A percentile compares a stretch with the other conserved stretches of the same genome.
Evolutionary conservation across 2,797 vertebrate genomes (phyloP).

Genomic region (Knipowitschia caucasica): DNA sequence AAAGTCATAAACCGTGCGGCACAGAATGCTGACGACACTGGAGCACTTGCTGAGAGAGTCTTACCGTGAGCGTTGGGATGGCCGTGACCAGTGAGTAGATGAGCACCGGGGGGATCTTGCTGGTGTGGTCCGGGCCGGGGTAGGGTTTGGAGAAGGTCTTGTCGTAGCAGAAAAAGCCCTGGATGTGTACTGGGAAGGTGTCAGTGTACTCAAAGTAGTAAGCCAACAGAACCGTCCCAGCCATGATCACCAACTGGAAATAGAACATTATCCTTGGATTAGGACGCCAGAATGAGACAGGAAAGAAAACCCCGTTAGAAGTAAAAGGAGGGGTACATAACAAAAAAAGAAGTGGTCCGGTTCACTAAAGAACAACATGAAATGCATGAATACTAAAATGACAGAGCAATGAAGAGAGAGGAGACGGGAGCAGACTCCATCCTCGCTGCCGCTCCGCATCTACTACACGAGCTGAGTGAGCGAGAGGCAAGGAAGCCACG

Average conservation of each 20-base stretch:
- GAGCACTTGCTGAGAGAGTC: slow-evolving; percentile 22
- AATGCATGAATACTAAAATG: slow-evolving; percentile 41
- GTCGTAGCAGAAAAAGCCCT: slow-evolving; percentile 92
- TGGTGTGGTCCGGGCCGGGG: slow-evolving; percentile 82
- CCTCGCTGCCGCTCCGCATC: slow-evolving; percentile 48
- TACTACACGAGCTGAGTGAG: slow-evolving; percentile 57
- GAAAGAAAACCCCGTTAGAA: slow-evolving; percentile 42
- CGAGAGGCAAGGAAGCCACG: slow-evolving; percentile 13
- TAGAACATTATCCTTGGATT: slow-evolving; percentile 70
- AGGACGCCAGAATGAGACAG: slow-evolving; percentile 36
- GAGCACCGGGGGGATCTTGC: slow-evolving; percentile 83
- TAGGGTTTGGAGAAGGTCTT: slow-evolving; percentile 86
- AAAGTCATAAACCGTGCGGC: slow-evolving; percentile 17
- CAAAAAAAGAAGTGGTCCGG: slow-evolving; percentile 24
- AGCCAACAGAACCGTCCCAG: slow-evolving; percentile 84
- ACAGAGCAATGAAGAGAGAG: slow-evolving; percentile 29
- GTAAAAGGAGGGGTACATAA: slow-evolving; percentile 29
- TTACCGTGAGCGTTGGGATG: slow-evolving; percentile 85
- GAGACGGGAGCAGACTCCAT: slow-evolving; percentile 42
- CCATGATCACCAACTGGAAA: slow-evolving; percentile 88
- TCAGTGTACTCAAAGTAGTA: slow-evolving; percentile 93
- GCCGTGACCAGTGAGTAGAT: slow-evolving; percentile 85
- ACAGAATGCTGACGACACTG: not conserved
- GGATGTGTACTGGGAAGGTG: slow-evolving; percentile 87
- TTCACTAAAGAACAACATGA: slow-evolving; percentile 30